phyloP scores from a whole-genome alignment of 1,140 invertebrate genomes.

The Tenebrio molitor region DNA sequence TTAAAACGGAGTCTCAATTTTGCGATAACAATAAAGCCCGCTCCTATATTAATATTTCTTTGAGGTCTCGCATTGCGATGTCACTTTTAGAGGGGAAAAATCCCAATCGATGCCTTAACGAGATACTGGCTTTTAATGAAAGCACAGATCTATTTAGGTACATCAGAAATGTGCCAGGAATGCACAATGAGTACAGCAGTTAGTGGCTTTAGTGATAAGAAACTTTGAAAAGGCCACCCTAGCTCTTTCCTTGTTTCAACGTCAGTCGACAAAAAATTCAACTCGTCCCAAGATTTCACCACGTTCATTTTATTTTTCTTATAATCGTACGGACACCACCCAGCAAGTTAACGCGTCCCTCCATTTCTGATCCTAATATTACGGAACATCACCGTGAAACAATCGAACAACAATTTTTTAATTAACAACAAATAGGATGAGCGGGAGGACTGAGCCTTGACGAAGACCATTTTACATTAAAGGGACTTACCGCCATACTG shows the following conservation, averaged over 20 bases:
- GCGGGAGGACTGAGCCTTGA: too few relatives aligned
- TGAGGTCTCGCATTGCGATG: slow-evolving; percentile 1
- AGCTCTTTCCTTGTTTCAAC: slow-evolving; percentile 42
- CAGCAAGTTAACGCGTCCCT: too few relatives aligned
- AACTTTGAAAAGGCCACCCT: slow-evolving; percentile 46
- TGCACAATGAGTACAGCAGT: slow-evolving; percentile 45
- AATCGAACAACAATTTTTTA: too few relatives aligned
- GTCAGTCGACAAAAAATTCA: slow-evolving; percentile 30
- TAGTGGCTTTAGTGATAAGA: slow-evolving; percentile 46
- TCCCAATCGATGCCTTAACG: slow-evolving; percentile 42
- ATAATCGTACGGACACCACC: too few relatives aligned
- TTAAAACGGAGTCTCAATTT: slow-evolving; percentile 7
- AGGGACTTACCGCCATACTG: too few relatives aligned
- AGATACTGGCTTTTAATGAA: slow-evolving; percentile 46
- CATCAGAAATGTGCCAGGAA: slow-evolving; percentile 47
- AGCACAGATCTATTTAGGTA: slow-evolving; percentile 46
- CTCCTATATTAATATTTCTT: slow-evolving; percentile 12
- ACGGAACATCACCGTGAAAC: too few relatives aligned
- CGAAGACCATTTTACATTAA: too few relatives aligned
- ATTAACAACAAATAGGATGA: too few relatives aligned
- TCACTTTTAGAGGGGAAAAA: slow-evolving; percentile 22
- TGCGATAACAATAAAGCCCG: not conserved
- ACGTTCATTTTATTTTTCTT: slow-evolving; percentile 7
- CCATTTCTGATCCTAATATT: too few relatives aligned
- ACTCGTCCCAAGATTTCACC: slow-evolving; percentile 5